Evolutionary conservation across 1,140 invertebrate species (phyloP).

Genomic region (Hestina assimilis): DNA sequence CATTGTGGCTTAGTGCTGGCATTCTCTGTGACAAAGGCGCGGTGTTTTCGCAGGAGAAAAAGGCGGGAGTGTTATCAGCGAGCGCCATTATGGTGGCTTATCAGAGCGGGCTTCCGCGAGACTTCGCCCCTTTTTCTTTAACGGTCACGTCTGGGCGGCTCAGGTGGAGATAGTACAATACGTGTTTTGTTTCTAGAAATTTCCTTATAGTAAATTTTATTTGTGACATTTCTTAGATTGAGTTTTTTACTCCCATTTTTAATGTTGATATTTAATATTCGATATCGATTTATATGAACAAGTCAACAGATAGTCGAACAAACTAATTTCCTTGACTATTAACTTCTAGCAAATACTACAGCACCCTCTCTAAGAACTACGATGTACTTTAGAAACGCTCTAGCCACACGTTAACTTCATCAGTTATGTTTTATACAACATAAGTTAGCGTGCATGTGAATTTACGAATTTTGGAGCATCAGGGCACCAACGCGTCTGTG

Average conservation of each 20-base stretch:
- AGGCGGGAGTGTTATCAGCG: constrained; percentile 73
- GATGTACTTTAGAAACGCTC: too few species aligned
- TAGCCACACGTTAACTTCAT: too few species aligned
- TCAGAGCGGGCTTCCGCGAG: constrained; percentile 67
- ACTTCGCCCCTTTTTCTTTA: constrained; percentile 72
- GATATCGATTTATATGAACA: too few species aligned
- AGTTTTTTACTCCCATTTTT: background rate
- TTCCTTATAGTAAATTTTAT: background rate
- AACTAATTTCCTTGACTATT: too few species aligned
- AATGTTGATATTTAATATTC: too few species aligned
- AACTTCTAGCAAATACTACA: too few species aligned
- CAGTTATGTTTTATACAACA: too few species aligned
- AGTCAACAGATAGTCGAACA: too few species aligned
- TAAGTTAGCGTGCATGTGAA: too few species aligned
- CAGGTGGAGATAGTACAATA: constrained; percentile 57
- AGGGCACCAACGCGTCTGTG: too few species aligned
- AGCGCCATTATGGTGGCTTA: constrained; percentile 76
- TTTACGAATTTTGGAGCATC: too few species aligned
- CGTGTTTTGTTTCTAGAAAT: constrained; percentile 46
- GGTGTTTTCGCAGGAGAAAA: constrained; percentile 73
- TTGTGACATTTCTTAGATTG: background rate
- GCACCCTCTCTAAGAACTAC: too few species aligned
- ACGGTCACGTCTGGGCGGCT: constrained; percentile 69
- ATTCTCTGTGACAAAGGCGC: constrained; percentile 62
- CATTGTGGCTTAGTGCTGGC: constrained; percentile 56